A percentile compares a stretch with the other conserved stretches of the same genome.
Conservation (phyloP, 2,888 invertebrate species). For the Lutraria lutraria region DNA sequence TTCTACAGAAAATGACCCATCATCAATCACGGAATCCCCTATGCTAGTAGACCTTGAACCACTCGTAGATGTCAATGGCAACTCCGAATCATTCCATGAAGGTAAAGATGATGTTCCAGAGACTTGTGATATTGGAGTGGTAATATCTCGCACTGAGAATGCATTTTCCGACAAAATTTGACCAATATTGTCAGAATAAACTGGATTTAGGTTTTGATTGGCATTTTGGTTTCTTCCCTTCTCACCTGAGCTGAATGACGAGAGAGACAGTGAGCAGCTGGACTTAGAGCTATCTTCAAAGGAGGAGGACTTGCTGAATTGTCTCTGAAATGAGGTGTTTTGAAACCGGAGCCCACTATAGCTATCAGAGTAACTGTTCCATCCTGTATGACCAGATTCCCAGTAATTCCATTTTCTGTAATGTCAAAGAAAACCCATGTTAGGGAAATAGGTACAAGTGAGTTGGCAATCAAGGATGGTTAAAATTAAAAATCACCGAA, state of each 20-base stretch:
- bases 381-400: neutral
- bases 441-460: neutral
- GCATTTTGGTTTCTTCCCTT: constrained; percentile 14
- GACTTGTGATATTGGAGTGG: constrained; percentile 44
- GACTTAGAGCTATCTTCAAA: constrained; percentile 60
- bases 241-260: constrained; percentile 59
- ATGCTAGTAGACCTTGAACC: constrained; percentile 41
- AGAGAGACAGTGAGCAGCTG: constrained; percentile 47
- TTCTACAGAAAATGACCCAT: constrained; percentile 5
- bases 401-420: constrained; percentile 18
- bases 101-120: constrained; percentile 40
- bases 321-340: constrained; percentile 10
- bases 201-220: neutral
- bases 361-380: constrained; percentile 14
- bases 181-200: neutral
- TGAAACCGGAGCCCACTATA: constrained; percentile 12
- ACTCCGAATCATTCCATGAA: constrained; percentile 42
- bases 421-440: neutral
- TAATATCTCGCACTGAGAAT: neutral
- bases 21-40: constrained; percentile 47
- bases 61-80: constrained; percentile 34
- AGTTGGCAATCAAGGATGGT: neutral
- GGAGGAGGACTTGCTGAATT: constrained; percentile 32
- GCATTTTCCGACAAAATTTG: neutral
- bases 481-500: no score